Evolutionary conservation across 1,140 invertebrate genomes (phyloP).

Genomic region (Heliconius nattereri): DNA sequence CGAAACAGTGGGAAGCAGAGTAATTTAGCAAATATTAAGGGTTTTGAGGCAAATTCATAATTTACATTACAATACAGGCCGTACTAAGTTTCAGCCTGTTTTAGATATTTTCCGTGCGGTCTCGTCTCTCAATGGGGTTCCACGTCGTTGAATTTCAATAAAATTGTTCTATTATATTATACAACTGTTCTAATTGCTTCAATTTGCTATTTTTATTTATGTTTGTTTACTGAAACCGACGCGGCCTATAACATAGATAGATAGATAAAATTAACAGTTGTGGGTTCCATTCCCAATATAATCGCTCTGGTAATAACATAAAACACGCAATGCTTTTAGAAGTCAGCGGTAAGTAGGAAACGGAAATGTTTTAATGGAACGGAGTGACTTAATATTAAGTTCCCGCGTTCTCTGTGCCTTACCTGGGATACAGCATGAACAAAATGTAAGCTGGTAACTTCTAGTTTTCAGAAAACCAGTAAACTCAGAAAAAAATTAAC

Average conservation of each 20-base stretch:
- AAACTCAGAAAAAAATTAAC: too few relatives aligned
- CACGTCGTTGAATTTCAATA: neutral
- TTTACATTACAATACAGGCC: neutral
- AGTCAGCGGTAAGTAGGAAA: too few relatives aligned
- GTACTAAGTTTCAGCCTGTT: neutral
- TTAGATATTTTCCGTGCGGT: neutral
- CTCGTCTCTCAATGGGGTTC: neutral
- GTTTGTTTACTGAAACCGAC: neutral
- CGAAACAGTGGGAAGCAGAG: neutral
- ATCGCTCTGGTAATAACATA: neutral
- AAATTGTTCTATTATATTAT: conserved; percentile 4
- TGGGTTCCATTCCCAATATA: neutral
- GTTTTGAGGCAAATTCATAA: conserved; percentile 9
- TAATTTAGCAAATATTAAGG: conserved; percentile 19
- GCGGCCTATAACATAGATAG: too few relatives aligned
- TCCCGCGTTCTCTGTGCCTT: too few relatives aligned
- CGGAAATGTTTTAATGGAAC: too few relatives aligned
- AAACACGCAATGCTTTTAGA: too few relatives aligned
- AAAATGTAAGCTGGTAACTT: too few relatives aligned
- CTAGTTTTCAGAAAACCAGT: too few relatives aligned
- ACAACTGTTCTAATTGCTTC: neutral
- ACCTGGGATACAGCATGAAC: too few relatives aligned
- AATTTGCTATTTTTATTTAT: neutral
- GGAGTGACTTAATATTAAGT: too few relatives aligned
- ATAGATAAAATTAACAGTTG: neutral